Evolutionary conservation across 2,888 invertebrate species (phyloP).

Genomic region (Petrolisthes manimaculis): DNA sequence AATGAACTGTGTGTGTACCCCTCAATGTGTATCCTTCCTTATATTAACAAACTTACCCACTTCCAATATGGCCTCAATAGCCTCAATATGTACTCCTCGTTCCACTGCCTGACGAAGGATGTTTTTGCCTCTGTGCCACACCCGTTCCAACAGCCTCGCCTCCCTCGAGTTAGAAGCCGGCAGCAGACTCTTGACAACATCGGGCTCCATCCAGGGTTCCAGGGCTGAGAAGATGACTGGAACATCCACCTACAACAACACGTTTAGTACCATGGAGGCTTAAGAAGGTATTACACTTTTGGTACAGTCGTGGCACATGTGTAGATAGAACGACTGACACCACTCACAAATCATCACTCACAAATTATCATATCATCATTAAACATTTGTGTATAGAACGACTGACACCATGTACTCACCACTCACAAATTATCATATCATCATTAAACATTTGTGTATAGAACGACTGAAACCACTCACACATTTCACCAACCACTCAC

Average conservation of each 20-base stretch:
- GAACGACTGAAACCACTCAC: too few species aligned
- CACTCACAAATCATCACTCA: too few species aligned
- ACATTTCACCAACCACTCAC: too few species aligned
- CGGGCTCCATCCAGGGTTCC: slow-evolving; percentile 38
- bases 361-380: too few species aligned
- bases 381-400: too few species aligned
- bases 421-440: background rate
- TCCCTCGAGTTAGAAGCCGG: slow-evolving; percentile 30
- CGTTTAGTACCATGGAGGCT: background rate
- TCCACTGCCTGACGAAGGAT: slow-evolving; percentile 66
- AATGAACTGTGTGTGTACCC: too few species aligned
- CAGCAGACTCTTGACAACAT: slow-evolving; percentile 29
- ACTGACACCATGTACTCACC: background rate
- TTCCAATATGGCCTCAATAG: slow-evolving; percentile 34
- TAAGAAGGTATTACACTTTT: too few species aligned
- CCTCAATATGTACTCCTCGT: slow-evolving; percentile 53
- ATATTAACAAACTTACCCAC: slow-evolving; percentile 18
- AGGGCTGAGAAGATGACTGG: slow-evolving; percentile 46
- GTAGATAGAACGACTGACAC: too few species aligned
- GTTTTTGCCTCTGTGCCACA: slow-evolving; percentile 61
- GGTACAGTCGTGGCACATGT: too few species aligned
- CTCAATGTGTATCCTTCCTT: background rate
- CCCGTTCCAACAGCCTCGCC: slow-evolving; percentile 32
- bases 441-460: too few species aligned
- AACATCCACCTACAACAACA: slow-evolving; percentile 35